Percentiles rank a stretch among this genome's conserved stretches.
Evolutionary conservation across 2,888 invertebrate species (phyloP).

Genomic region (Petrolisthes manimaculis): DNA sequence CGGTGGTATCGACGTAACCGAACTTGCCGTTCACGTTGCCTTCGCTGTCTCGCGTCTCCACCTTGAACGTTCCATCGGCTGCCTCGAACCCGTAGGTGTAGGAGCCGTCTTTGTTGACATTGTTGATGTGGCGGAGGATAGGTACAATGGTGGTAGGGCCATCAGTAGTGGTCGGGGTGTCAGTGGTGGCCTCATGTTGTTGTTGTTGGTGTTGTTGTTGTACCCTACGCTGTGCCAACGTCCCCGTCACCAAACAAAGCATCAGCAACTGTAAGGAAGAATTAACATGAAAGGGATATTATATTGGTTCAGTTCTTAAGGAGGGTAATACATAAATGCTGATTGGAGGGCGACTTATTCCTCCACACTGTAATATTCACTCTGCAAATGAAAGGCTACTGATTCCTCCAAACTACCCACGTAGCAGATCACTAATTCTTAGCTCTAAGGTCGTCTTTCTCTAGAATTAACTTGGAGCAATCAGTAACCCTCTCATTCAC

Average conservation of each 20-base stretch:
- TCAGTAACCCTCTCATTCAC: neutral
- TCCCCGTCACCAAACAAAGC: slow-evolving; percentile 31
- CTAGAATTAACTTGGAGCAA: too few species aligned
- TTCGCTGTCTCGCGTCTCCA: slow-evolving; percentile 65
- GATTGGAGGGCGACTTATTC: neutral
- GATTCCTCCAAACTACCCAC: too few species aligned
- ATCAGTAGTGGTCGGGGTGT: neutral
- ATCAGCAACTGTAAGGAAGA: slow-evolving; percentile 8
- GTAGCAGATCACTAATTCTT: too few species aligned
- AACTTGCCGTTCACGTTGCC: slow-evolving; percentile 74
- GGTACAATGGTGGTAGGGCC: slow-evolving; percentile 54
- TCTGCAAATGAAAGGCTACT: too few species aligned
- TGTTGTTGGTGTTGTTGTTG: neutral
- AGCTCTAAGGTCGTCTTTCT: too few species aligned
- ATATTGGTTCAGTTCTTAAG: neutral
- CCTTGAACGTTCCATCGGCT: slow-evolving; percentile 87
- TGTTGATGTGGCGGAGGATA: slow-evolving; percentile 82
- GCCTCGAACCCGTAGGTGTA: slow-evolving; percentile 89
- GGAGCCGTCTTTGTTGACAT: slow-evolving; percentile 85
- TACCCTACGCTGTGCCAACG: slow-evolving; percentile 10
- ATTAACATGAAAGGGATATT: too few species aligned
- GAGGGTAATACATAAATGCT: neutral
- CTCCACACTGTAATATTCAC: neutral
- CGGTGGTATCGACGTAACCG: slow-evolving; percentile 78
- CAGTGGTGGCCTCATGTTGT: slow-evolving; percentile 12